A percentile compares a stretch with the other conserved stretches of the same genome.
phyloP scores from a whole-genome alignment of 2,797 vertebrate genomes.

The Pogonophryne albipinna region DNA sequence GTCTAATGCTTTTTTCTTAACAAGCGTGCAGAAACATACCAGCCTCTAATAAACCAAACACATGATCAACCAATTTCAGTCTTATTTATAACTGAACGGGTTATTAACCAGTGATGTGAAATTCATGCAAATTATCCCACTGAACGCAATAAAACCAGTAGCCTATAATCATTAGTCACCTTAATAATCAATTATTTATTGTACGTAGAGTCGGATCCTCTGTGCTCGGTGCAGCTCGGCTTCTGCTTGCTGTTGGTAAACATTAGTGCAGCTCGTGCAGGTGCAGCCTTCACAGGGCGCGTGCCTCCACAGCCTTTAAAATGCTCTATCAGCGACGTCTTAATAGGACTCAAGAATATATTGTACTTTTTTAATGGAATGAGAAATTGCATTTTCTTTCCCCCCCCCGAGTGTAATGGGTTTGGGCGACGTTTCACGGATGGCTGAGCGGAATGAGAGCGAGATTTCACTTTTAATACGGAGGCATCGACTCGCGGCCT shows the following conservation, averaged over 20 bases:
- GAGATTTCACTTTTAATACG: slow-evolving; percentile 94
- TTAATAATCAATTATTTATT: slow-evolving; percentile 87
- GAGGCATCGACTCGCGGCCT: slow-evolving; percentile 92
- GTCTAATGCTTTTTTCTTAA: slow-evolving; percentile 22
- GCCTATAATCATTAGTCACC: slow-evolving; percentile 89
- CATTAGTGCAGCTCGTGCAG: slow-evolving; percentile 62
- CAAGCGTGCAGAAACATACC: slow-evolving; percentile 11
- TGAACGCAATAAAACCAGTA: slow-evolving; percentile 92
- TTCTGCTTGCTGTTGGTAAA: slow-evolving; percentile 81
- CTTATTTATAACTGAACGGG: slow-evolving; percentile 93
- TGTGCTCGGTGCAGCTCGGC: not conserved
- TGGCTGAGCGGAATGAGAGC: slow-evolving; percentile 97
- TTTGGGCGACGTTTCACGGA: slow-evolving; percentile 95
- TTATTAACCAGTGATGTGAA: slow-evolving; percentile 94
- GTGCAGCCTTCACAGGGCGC: slow-evolving; percentile 72
- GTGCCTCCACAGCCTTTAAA: slow-evolving; percentile 79
- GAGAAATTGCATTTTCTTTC: slow-evolving; percentile 98
- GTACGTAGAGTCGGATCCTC: not conserved
- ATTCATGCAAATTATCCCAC: slow-evolving; percentile 93
- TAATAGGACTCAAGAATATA: slow-evolving; percentile 96
- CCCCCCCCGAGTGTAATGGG: slow-evolving; percentile 91
- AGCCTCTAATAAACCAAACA: slow-evolving; percentile 87
- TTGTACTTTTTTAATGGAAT: slow-evolving; percentile 96
- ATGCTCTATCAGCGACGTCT: slow-evolving; percentile 96
- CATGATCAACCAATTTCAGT: slow-evolving; percentile 92